A percentile compares a stretch with the other conserved stretches of the same genome.
Conservation (phyloP, 2,113 vertebrate species). For the Labeo rohita region DNA sequence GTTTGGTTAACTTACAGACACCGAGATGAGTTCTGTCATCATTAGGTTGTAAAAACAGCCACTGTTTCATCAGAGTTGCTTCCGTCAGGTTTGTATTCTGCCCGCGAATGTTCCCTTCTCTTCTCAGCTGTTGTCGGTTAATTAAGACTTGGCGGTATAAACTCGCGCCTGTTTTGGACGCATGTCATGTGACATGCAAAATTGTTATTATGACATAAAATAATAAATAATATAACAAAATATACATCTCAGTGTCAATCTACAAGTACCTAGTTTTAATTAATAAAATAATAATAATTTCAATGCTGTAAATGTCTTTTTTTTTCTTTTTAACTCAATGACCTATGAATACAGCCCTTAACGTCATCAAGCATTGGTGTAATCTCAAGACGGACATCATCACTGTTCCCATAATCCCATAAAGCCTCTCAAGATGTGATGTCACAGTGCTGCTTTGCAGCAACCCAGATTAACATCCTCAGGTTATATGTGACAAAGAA, state of each 20-base stretch:
- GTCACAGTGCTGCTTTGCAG: neutral
- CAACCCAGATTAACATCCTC: neutral
- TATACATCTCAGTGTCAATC: too few relatives aligned
- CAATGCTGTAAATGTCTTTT: constrained; percentile 10
- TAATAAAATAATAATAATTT: neutral
- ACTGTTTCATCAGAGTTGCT: too few relatives aligned
- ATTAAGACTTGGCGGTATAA: too few relatives aligned
- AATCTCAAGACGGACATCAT: constrained; percentile 8
- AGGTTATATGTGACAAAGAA: neutral
- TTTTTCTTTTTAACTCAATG: neutral
- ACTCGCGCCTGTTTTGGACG: too few relatives aligned
- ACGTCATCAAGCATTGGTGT: neutral
- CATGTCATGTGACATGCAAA: too few relatives aligned
- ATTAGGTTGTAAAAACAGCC: neutral
- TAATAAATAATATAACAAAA: too few relatives aligned
- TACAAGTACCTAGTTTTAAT: neutral
- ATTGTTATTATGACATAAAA: too few relatives aligned
- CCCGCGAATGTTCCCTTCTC: too few relatives aligned
- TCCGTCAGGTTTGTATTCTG: too few relatives aligned
- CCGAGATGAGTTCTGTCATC: neutral
- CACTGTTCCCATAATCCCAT: constrained; percentile 32
- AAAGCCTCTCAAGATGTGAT: neutral
- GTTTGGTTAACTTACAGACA: too few relatives aligned
- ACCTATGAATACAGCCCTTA: neutral
- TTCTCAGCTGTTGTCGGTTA: too few relatives aligned